phyloP scores from a whole-genome alignment of 2,113 vertebrate genomes.

The Myiozetetes cayanensis region DNA sequence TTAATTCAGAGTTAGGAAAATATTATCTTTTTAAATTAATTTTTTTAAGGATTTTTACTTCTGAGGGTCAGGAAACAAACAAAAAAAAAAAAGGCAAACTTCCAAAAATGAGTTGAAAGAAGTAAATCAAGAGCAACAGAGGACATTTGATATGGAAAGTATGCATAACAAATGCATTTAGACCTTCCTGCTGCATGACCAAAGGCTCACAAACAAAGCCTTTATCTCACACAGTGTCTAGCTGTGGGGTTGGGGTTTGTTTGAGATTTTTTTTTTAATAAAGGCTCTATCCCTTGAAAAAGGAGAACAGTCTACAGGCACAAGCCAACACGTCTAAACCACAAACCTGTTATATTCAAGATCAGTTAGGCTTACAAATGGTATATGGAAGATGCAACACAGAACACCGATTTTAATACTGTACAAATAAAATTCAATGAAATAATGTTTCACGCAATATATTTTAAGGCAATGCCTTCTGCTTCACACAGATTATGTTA shows the following conservation, averaged over 20 bases:
- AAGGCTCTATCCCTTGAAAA: neutral
- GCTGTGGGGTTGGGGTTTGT: neutral
- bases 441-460: neutral
- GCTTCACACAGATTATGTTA: neutral
- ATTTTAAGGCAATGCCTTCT: neutral
- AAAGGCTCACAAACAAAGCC: neutral
- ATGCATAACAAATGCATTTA: neutral
- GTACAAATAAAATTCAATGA: neutral
- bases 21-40: neutral
- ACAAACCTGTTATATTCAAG: neutral
- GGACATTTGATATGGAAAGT: neutral
- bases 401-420: neutral
- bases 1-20: neutral
- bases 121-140: neutral
- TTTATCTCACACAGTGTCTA: neutral
- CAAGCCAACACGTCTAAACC: neutral
- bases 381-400: neutral
- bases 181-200: neutral
- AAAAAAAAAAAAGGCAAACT: neutral
- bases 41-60: neutral
- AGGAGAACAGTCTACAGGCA: neutral
- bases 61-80: neutral
- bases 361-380: neutral
- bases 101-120: neutral
- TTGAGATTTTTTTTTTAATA: neutral